A percentile compares a stretch with the other conserved stretches of the same genome.
Evolutionary conservation across 2,888 invertebrate species (phyloP).

Genomic region (Eurois occulta): DNA sequence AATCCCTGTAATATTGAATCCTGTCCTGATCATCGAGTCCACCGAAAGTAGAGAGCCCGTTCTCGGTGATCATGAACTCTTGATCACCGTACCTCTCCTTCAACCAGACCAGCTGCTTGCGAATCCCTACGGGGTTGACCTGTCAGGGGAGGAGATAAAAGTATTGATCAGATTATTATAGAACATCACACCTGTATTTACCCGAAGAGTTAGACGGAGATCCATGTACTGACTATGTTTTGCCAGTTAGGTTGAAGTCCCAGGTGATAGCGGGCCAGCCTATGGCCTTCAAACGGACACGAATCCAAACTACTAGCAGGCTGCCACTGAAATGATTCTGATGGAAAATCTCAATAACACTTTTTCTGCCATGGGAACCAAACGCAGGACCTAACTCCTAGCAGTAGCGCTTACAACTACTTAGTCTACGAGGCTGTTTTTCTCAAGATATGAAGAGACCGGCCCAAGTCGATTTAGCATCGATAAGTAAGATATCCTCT

Average conservation of each 20-base stretch:
- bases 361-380: neutral
- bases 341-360: neutral
- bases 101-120: slow-evolving; percentile 81
- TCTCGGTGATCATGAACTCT: slow-evolving; percentile 84
- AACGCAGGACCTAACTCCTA: neutral
- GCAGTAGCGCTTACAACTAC: neutral
- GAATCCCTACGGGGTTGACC: slow-evolving; percentile 80
- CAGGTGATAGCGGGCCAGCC: neutral
- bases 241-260: neutral
- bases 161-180: neutral
- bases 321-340: neutral
- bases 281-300: neutral
- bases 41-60: slow-evolving; percentile 75
- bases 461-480: no score
- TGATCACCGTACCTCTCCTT: slow-evolving; percentile 74
- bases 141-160: neutral
- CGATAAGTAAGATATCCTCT: neutral
- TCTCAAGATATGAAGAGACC: neutral
- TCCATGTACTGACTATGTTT: no score
- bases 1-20: slow-evolving; percentile 66
- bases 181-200: neutral
- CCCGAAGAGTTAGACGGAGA: neutral
- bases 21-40: slow-evolving; percentile 74
- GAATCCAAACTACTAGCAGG: neutral
- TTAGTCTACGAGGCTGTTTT: neutral